Evolutionary conservation across 2,797 vertebrate genomes (phyloP).

Genomic region (Staurois parvus): DNA sequence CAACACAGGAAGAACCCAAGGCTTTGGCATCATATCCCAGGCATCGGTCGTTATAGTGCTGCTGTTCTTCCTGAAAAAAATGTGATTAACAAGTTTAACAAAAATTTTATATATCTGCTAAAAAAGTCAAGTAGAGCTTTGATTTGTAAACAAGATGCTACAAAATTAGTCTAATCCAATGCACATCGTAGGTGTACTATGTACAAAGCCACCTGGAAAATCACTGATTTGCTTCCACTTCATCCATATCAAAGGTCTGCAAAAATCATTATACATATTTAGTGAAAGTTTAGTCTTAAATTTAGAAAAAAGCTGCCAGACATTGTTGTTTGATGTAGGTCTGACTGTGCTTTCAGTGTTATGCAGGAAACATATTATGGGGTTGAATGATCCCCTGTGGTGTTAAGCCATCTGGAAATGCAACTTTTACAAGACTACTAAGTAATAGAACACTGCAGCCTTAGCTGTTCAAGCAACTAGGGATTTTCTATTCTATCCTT

Average conservation of each 20-base stretch:
- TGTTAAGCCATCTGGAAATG: slow-evolving; percentile 29
- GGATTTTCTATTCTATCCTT: slow-evolving; percentile 29
- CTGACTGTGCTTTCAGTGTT: slow-evolving; percentile 6
- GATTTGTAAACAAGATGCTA: neutral
- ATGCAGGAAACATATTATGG: slow-evolving; percentile 10
- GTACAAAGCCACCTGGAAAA: neutral
- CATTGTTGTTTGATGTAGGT: slow-evolving; percentile 21
- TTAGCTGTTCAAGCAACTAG: slow-evolving; percentile 4
- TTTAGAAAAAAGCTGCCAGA: neutral
- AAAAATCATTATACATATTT: slow-evolving; percentile 16
- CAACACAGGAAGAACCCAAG: too few relatives aligned
- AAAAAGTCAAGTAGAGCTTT: neutral
- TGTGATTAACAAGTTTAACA: too few relatives aligned
- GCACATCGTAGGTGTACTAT: neutral
- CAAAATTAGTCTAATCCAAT: neutral
- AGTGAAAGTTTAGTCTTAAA: neutral
- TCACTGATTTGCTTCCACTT: neutral
- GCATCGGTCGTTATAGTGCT: too few relatives aligned
- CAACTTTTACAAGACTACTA: slow-evolving; percentile 32
- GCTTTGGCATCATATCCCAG: too few relatives aligned
- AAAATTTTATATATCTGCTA: too few relatives aligned
- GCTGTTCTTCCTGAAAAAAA: too few relatives aligned
- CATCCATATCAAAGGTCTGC: neutral
- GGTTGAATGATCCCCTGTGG: slow-evolving; percentile 32
- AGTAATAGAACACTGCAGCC: slow-evolving; percentile 37